Conservation (phyloP, 2,113 vertebrate genomes). For the Mormyrus iriodes region DNA sequence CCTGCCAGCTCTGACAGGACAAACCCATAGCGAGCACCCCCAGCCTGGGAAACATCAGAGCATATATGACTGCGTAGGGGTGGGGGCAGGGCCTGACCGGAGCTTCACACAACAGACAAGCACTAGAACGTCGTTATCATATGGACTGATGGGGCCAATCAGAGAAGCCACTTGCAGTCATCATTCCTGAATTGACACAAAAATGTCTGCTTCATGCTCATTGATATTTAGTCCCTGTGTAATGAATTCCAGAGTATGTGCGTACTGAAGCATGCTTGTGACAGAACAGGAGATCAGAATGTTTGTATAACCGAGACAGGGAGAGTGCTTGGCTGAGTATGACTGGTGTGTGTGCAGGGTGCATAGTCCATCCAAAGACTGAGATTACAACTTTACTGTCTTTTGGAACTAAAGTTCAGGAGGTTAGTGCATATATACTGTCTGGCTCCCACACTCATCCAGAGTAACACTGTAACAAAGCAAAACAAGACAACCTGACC, state of each 20-base stretch:
- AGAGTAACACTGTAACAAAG: background rate
- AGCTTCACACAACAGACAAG: background rate
- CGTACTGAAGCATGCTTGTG: background rate
- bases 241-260: background rate
- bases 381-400: background rate
- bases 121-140: background rate
- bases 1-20: background rate
- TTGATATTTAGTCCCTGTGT: background rate
- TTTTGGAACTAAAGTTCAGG: background rate
- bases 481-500: background rate
- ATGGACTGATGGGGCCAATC: no score
- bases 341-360: background rate
- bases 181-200: background rate
- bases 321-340: background rate
- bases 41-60: conserved; percentile 24
- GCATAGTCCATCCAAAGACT: background rate
- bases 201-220: background rate
- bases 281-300: background rate
- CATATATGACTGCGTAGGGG: background rate
- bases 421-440: background rate
- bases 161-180: background rate
- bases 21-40: background rate
- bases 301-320: background rate
- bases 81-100: background rate
- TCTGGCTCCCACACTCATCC: background rate